A percentile compares a stretch with the other conserved stretches of the same genome.
phyloP scores from a whole-genome alignment of 2,888 invertebrate genomes.

The Cryptocephalus primarius region DNA sequence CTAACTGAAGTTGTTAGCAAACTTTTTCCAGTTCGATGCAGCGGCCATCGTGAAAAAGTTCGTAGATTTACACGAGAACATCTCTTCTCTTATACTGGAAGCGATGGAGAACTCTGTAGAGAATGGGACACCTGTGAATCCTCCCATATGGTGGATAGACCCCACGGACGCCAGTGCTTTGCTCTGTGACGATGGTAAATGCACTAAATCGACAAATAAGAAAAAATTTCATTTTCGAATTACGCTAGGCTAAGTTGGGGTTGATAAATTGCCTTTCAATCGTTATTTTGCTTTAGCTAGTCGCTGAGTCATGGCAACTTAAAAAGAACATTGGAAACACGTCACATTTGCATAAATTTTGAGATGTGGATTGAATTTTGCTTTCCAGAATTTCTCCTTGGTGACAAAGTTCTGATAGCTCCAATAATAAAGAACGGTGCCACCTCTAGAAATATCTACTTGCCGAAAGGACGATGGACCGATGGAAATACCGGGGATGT shows the following conservation, averaged over 20 bases:
- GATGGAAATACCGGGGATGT: conserved; percentile 45
- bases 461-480: conserved; percentile 64
- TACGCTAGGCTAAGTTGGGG: background rate
- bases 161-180: conserved; percentile 53
- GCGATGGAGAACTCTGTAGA: conserved; percentile 49
- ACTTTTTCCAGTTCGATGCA: conserved; percentile 39
- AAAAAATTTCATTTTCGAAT: background rate
- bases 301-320: too few relatives aligned
- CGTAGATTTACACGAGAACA: conserved; percentile 52
- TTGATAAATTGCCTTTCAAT: too few relatives aligned
- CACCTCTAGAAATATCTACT: conserved; percentile 55
- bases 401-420: conserved; percentile 66
- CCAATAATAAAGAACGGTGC: conserved; percentile 59
- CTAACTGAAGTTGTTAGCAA: too few relatives aligned
- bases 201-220: background rate
- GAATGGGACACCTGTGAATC: conserved; percentile 61
- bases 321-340: too few relatives aligned
- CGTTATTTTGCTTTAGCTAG: too few relatives aligned
- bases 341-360: too few relatives aligned
- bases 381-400: conserved; percentile 63
- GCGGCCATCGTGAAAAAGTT: conserved; percentile 51
- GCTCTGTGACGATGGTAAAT: conserved; percentile 45
- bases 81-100: conserved; percentile 48
- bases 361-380: too few relatives aligned
- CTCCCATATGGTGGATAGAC: conserved; percentile 79